phyloP scores from a whole-genome alignment of 2,888 invertebrate genomes.

The Eristalis tenax region DNA sequence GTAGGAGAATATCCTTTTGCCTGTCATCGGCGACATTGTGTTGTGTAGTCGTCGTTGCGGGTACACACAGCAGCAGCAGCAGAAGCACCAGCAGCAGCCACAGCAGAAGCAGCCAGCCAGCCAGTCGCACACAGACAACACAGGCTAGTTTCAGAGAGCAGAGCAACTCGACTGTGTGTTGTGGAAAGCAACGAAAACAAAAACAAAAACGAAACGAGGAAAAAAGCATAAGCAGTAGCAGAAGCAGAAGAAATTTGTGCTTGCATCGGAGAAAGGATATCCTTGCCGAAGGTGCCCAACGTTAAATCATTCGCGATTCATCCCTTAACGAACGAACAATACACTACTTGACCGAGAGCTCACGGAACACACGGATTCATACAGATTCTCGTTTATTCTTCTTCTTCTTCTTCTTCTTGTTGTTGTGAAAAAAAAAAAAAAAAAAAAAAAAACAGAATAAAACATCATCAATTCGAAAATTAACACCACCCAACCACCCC shows the following conservation, averaged over 20 bases:
- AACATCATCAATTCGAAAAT: too few relatives aligned
- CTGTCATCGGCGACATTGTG: slow-evolving; percentile 68
- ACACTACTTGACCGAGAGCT: slow-evolving; percentile 29
- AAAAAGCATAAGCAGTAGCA: background rate
- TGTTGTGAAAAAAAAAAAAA: slow-evolving; percentile 14
- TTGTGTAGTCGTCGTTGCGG: slow-evolving; percentile 70
- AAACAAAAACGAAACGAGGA: slow-evolving; percentile 8
- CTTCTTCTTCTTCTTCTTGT: slow-evolving; percentile 29
- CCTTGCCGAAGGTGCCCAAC: slow-evolving; percentile 62
- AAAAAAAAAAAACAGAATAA: background rate
- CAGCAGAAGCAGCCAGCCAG: slow-evolving; percentile 23
- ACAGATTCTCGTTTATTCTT: background rate
- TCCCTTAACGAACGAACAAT: slow-evolving; percentile 75
- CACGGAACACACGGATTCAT: slow-evolving; percentile 31
- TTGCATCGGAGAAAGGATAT: slow-evolving; percentile 65
- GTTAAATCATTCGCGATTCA: slow-evolving; percentile 76
- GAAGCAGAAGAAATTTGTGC: slow-evolving; percentile 30
- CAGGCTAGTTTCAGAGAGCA: slow-evolving; percentile 28
- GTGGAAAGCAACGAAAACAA: background rate
- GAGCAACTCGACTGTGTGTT: slow-evolving; percentile 18
- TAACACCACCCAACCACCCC: too few relatives aligned
- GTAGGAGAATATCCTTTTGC: slow-evolving; percentile 66
- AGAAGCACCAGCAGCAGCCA: slow-evolving; percentile 40
- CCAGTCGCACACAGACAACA: slow-evolving; percentile 35
- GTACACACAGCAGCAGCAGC: slow-evolving; percentile 59